A percentile compares a stretch with the other conserved stretches of the same genome.
phyloP scores from a whole-genome alignment of 1,140 invertebrate species.

The Caenorhabditis latens region DNA sequence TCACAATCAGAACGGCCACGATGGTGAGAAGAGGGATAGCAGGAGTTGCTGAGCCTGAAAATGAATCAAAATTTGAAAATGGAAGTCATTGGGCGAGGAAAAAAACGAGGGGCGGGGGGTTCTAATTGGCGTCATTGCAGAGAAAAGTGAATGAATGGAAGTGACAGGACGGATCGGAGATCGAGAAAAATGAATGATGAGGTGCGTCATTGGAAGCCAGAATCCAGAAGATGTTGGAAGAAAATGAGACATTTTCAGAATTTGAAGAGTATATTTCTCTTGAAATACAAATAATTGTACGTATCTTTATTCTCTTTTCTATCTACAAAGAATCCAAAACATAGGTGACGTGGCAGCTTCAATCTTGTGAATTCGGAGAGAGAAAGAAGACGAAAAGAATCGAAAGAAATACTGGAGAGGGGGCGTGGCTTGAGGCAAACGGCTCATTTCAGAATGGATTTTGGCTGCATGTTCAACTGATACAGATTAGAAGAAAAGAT shows the following conservation, averaged over 20 bases:
- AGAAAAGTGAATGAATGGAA: neutral
- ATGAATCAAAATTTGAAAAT: neutral
- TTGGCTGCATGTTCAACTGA: too few relatives aligned
- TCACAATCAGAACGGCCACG: slow-evolving; percentile 62
- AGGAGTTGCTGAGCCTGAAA: slow-evolving; percentile 66
- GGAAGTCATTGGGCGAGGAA: neutral
- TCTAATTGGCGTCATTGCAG: slow-evolving; percentile 53
- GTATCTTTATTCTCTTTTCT: neutral
- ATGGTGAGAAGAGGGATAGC: slow-evolving; percentile 66
- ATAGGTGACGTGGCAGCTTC: neutral
- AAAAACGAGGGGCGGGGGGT: neutral
- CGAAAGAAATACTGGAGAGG: slow-evolving; percentile 6
- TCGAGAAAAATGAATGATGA: neutral
- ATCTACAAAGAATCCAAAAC: neutral
- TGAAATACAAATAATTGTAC: slow-evolving; percentile 29
- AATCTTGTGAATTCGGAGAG: neutral
- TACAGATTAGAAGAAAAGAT: too few relatives aligned
- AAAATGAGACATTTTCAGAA: neutral
- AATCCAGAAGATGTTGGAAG: neutral
- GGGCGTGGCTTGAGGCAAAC: neutral
- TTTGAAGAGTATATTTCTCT: neutral
- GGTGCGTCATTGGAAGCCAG: slow-evolving; percentile 16
- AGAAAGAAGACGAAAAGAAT: neutral
- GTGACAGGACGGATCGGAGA: slow-evolving; percentile 30
- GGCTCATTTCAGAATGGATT: too few relatives aligned